Evolutionary conservation across 2,797 vertebrate species (phyloP).

Genomic region (Halcyon badia): DNA sequence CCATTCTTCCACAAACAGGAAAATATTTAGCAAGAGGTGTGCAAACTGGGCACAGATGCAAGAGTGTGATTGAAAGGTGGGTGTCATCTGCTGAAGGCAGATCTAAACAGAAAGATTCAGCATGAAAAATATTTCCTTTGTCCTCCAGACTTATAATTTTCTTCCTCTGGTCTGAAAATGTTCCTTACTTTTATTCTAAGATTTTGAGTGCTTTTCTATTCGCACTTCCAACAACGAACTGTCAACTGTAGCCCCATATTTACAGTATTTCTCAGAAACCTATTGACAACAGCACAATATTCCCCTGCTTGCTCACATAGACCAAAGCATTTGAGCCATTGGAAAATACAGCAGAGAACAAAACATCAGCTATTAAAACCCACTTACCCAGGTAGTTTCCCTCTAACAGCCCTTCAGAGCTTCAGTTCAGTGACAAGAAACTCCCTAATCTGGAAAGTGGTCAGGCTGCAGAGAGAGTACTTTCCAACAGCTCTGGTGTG

Average conservation of each 20-base stretch:
- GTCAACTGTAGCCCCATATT: background rate
- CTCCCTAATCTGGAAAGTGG: background rate
- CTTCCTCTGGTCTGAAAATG: background rate
- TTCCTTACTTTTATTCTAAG: background rate
- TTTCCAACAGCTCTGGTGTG: background rate
- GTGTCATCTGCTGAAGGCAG: background rate
- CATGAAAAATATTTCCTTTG: background rate
- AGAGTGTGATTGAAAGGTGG: background rate
- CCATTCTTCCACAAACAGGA: slow-evolving; percentile 67
- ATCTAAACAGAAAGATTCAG: background rate
- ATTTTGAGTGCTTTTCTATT: background rate
- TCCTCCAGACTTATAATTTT: background rate
- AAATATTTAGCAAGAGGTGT: slow-evolving; percentile 74
- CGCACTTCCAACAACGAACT: background rate
- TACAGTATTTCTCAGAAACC: background rate
- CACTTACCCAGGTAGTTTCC: background rate
- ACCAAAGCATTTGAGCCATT: background rate
- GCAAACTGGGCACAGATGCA: slow-evolving; percentile 1
- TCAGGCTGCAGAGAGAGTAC: background rate
- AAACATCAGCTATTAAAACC: background rate
- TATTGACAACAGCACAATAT: slow-evolving; percentile 21
- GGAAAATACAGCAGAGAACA: background rate
- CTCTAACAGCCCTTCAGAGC: background rate
- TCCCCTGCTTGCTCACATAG: background rate
- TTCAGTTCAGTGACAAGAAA: slow-evolving; percentile 15